These are phyloP conservation scores for Hiodon alosoides DNA, from an alignment of 2,113 vertebrate genomes.

Conservation along the genomic window DNA sequence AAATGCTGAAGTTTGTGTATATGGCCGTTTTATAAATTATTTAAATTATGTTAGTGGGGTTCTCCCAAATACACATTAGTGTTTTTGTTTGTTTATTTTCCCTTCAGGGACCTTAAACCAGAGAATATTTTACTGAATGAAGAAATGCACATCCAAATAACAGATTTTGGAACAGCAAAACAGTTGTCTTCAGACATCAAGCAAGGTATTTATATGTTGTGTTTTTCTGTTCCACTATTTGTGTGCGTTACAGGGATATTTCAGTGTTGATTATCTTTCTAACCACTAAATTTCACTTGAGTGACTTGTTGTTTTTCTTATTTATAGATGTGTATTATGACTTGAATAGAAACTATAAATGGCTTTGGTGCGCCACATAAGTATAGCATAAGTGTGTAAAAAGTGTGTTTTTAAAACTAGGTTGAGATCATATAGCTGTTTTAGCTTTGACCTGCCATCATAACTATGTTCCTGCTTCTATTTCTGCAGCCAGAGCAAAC, in stretches of 20 bases:
- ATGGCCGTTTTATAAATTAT: too few species aligned
- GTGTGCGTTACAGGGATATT: neutral
- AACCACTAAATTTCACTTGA: constrained; percentile 4
- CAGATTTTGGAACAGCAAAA: constrained; percentile 97
- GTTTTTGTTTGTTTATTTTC: constrained; percentile 13
- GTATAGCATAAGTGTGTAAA: too few species aligned
- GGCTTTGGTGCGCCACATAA: neutral
- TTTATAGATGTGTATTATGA: constrained; percentile 14
- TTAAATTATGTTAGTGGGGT: too few species aligned
- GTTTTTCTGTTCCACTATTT: neutral
- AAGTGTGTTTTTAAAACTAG: too few species aligned
- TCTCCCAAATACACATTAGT: too few species aligned
- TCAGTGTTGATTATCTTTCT: neutral
- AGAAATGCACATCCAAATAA: constrained; percentile 99
- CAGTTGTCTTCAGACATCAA: constrained; percentile 89
- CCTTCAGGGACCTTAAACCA: constrained; percentile 92
- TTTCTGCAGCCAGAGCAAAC: constrained; percentile 82
- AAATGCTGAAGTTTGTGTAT: neutral
- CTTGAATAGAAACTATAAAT: neutral
- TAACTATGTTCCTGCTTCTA: neutral
- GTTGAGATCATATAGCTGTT: too few species aligned
- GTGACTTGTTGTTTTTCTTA: constrained; percentile 8
- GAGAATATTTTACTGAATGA: constrained; percentile 97
- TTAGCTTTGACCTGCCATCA: neutral
- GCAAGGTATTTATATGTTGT: constrained; percentile 67